Conservation (phyloP, 2,888 invertebrate genomes). For the Glyphotaelius pellucidus region DNA sequence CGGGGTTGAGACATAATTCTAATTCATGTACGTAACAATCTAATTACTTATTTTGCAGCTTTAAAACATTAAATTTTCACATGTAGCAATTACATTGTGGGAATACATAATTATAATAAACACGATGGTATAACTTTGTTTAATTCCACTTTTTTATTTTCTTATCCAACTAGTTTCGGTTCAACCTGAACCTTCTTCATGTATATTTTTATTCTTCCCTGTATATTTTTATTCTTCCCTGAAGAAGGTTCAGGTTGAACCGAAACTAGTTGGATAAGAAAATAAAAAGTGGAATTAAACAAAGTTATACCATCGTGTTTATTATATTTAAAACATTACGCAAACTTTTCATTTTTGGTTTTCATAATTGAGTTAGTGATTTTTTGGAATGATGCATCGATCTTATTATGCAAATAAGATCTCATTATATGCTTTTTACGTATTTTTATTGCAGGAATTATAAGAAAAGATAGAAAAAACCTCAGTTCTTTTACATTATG, state of each 20-base stretch:
- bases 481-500: not conserved
- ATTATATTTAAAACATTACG: not conserved
- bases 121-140: too few species aligned
- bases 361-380: not conserved
- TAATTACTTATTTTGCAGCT: not conserved
- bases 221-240: too few species aligned
- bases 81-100: too few species aligned
- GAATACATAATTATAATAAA: too few species aligned
- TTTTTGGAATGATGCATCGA: not conserved
- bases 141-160: too few species aligned
- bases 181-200: too few species aligned
- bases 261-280: too few species aligned
- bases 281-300: too few species aligned
- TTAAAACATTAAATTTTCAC: not conserved
- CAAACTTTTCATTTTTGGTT: not conserved
- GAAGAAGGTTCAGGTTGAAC: too few species aligned
- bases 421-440: not conserved
- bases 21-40: not conserved
- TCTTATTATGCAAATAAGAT: not conserved
- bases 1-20: not conserved
- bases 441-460: not conserved
- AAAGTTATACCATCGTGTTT: too few species aligned
- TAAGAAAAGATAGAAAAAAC: not conserved
- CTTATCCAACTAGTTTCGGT: too few species aligned
- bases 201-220: too few species aligned